Percentiles rank a stretch among this genome's conserved stretches.
Evolutionary conservation across 2,113 vertebrate genomes (phyloP).

Genomic region (Pelecanoides urinatrix): DNA sequence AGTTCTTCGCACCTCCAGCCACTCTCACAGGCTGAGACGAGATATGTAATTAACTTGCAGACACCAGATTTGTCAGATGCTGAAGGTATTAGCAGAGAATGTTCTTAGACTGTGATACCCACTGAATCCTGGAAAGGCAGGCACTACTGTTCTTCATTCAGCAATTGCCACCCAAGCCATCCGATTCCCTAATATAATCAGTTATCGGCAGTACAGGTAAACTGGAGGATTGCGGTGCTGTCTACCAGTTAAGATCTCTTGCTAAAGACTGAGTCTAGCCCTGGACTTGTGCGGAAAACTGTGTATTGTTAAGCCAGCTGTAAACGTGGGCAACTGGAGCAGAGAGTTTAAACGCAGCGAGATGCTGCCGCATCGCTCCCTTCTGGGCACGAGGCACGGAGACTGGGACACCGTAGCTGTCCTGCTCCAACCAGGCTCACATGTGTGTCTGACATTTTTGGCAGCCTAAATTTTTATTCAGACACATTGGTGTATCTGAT

Average conservation of each 20-base stretch:
- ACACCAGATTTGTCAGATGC: neutral
- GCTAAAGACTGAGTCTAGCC: neutral
- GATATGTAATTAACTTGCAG: neutral
- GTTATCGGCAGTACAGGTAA: neutral
- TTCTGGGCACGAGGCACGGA: neutral
- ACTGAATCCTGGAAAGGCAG: neutral
- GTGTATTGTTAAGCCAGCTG: neutral
- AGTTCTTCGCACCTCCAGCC: neutral
- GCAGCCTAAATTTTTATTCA: neutral
- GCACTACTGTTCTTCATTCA: neutral
- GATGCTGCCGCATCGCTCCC: neutral
- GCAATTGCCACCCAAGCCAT: neutral
- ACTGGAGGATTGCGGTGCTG: neutral
- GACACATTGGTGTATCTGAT: neutral
- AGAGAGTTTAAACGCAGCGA: neutral
- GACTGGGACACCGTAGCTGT: accelerated
- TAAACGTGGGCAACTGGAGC: neutral
- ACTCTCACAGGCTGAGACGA: neutral
- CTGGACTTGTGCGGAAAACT: neutral
- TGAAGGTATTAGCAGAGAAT: neutral
- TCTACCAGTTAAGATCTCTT: neutral
- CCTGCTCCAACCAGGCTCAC: neutral
- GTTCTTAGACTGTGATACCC: neutral
- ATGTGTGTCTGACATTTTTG: neutral
- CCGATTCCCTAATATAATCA: neutral